These are phyloP conservation scores for Anhinga rufa DNA, from an alignment of 2,113 vertebrate genomes.

Conservation along the genomic window DNA sequence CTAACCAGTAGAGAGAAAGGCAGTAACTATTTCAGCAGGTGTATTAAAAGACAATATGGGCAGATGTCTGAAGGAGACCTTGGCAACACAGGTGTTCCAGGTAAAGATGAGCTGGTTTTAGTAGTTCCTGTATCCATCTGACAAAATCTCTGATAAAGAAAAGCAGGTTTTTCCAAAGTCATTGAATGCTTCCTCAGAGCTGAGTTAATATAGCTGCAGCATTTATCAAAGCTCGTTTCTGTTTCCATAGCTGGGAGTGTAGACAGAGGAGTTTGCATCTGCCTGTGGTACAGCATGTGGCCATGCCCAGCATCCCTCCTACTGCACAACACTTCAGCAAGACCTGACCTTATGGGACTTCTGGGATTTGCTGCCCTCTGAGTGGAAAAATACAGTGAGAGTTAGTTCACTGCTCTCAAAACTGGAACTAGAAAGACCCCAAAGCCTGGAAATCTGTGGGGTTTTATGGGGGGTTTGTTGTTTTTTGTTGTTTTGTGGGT, in stretches of 20 bases:
- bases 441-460: background rate
- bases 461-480: rapidly evolving
- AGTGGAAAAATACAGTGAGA: background rate
- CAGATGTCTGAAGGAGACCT: background rate
- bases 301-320: background rate
- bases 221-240: background rate
- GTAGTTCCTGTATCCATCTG: background rate
- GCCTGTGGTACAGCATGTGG: background rate
- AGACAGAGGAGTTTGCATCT: background rate
- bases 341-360: background rate
- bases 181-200: background rate
- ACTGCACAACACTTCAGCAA: background rate
- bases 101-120: background rate
- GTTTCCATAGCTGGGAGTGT: background rate
- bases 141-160: background rate
- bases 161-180: background rate
- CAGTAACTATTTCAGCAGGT: background rate
- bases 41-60: background rate
- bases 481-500: background rate
- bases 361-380: background rate
- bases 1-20: background rate
- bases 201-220: background rate
- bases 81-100: background rate
- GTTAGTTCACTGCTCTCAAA: background rate
- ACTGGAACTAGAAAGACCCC: background rate